These are phyloP conservation scores for Carassius auratus DNA, from an alignment of 2,113 vertebrate species.

Conservation along the genomic window DNA sequence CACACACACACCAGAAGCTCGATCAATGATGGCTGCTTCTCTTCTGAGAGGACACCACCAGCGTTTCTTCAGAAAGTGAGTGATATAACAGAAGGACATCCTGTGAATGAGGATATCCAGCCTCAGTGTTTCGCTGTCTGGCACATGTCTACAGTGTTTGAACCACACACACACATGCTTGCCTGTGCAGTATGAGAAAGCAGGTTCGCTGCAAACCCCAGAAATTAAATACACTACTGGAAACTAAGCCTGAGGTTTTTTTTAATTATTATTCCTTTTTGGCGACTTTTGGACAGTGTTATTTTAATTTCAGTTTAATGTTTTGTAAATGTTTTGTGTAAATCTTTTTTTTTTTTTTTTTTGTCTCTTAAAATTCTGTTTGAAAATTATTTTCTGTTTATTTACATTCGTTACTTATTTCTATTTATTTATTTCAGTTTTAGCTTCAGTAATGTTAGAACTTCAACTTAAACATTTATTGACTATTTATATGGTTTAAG, in stretches of 20 bases:
- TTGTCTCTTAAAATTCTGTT: too few species aligned
- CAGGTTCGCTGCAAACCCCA: neutral
- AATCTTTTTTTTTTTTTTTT: too few species aligned
- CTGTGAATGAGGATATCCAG: slow-evolving; percentile 64
- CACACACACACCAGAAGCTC: slow-evolving; percentile 60
- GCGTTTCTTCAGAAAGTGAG: slow-evolving; percentile 62
- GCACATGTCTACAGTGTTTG: slow-evolving; percentile 23
- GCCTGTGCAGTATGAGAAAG: neutral
- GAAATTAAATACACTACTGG: too few species aligned
- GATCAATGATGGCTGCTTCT: slow-evolving; percentile 70
- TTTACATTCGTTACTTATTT: neutral
- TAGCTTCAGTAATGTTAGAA: neutral
- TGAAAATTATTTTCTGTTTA: neutral
- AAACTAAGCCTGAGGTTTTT: neutral
- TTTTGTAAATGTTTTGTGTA: neutral
- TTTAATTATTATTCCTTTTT: neutral
- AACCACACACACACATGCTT: neutral
- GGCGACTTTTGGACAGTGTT: neutral
- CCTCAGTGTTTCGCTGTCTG: slow-evolving; percentile 39
- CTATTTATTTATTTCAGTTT: neutral
- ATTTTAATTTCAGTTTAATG: neutral
- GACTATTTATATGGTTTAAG: too few species aligned
- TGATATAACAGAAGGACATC: slow-evolving; percentile 58
- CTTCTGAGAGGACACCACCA: slow-evolving; percentile 63
- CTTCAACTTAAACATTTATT: too few species aligned